Base-by-base conservation (phyloP, 2,888 invertebrate genomes). In the Polietes domitor region DNA sequence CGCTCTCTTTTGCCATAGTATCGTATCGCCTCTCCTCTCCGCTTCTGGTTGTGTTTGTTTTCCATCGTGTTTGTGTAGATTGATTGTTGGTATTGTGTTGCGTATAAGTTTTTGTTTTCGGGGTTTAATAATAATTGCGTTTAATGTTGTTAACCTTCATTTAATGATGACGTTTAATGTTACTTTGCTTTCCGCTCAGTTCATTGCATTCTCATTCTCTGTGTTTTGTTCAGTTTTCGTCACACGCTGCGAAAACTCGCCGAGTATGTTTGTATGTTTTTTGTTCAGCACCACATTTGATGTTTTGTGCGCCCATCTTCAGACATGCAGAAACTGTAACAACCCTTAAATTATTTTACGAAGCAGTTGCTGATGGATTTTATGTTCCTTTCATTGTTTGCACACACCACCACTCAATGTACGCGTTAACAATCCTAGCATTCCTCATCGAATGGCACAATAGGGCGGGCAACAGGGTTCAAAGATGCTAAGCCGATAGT, bases 81-180 rank as follows among this genome's bases (percentile, higher is more conserved):
- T 63, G 63, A 63, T 28, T 21, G 73, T 65, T 63, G 5, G 63
- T 7, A 17, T 61, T 61, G 28, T 9, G 7, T 12, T 32, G 37
- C 37, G 37, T 10, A 2, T 7, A 3, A 37, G 37, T 7, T 55
- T 47, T 15, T 47, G 47, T 47, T 80, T 83, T 77, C 73, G 80
- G 83, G 80, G 74, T 83, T 70, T 83, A 83, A 80, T 80, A 80
- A 77, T 83, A 83, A 83, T 80, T 83, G 74, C 74, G 70, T 71
- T 53, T 81, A 84, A 84, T 84, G 81, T 80, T 81, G 84, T 81
- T 84, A 84, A 84, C 84, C 84, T 84, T 84, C 84, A 76, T 78
- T 78, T 81, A 81, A 78, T 55, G 80, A 84, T 84, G 84, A 81
- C 84, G 84, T 81, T 84, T 77, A 83, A 80, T 77, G 75, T 82